Conservation (phyloP, 2,113 vertebrate species). For the Xiphophorus maculatus region DNA sequence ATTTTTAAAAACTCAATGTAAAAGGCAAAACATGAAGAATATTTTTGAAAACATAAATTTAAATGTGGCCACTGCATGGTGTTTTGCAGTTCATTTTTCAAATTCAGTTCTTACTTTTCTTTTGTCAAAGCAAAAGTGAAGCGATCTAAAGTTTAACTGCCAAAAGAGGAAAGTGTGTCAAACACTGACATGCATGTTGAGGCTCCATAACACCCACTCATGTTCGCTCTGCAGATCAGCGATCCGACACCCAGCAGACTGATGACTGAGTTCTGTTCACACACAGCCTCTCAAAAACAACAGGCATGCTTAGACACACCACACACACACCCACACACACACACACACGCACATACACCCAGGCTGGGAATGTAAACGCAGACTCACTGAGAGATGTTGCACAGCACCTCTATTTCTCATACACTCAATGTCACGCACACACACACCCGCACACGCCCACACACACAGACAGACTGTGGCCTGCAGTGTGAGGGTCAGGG, state of each 20-base stretch:
- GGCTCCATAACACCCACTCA: not conserved
- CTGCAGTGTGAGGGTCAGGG: not conserved
- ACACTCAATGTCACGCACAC: not conserved
- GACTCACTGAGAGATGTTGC: constrained; percentile 64
- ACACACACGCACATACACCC: not conserved
- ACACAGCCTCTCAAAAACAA: constrained; percentile 23
- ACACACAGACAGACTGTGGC: no score
- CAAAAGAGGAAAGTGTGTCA: no score
- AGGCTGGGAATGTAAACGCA: constrained; percentile 42
- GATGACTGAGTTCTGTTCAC: constrained; percentile 78
- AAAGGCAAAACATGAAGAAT: not conserved
- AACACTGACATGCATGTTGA: no score
- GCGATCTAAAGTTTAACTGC: not conserved
- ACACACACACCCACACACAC: not conserved
- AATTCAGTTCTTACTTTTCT: not conserved
- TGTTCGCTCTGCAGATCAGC: constrained; percentile 27
- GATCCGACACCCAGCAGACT: constrained; percentile 77
- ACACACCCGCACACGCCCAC: no score
- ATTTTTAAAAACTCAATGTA: not conserved
- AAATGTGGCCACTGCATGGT: no score
- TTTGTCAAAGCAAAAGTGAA: not conserved
- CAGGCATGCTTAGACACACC: not conserved
- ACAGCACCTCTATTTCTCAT: constrained; percentile 40
- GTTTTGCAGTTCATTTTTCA: not conserved
- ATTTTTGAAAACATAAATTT: no score